A percentile compares a stretch with the other conserved stretches of the same genome.
These are phyloP conservation scores for Volucella inflata DNA, from an alignment of 2,888 invertebrate genomes.

Conservation along the genomic window DNA sequence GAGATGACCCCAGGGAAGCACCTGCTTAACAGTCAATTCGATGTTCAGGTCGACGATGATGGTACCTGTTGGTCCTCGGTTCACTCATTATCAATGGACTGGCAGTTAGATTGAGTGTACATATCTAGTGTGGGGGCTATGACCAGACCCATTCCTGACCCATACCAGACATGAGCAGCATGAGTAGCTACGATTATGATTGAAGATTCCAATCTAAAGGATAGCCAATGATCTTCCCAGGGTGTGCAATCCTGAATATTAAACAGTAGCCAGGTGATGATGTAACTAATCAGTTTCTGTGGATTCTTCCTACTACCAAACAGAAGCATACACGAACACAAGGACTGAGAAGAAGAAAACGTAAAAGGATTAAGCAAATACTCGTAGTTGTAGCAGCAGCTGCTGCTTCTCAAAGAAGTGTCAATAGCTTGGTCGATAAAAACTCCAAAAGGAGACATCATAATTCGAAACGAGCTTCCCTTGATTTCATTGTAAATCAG, in stretches of 20 bases:
- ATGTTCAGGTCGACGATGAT: conserved; percentile 17
- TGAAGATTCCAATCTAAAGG: conserved; percentile 71
- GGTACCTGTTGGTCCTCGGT: conserved; percentile 31
- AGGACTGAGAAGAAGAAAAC: background rate
- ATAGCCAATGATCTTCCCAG: conserved; percentile 45
- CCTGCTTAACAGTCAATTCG: conserved; percentile 60
- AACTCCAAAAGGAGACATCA: conserved; percentile 31
- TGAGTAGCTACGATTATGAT: conserved; percentile 72
- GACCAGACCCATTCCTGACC: no score
- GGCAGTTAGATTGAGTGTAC: background rate
- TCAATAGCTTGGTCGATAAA: conserved; percentile 25
- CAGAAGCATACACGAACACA: no score
- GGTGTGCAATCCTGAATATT: conserved; percentile 63
- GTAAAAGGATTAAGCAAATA: conserved; percentile 51
- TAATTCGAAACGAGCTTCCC: conserved; percentile 24
- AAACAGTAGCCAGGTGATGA: conserved; percentile 74
- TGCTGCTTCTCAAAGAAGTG: conserved; percentile 26
- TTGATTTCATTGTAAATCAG: conserved; percentile 34
- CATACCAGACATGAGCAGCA: conserved; percentile 47
- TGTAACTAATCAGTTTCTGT: conserved; percentile 58
- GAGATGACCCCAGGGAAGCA: conserved; percentile 53
- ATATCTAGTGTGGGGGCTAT: conserved; percentile 8
- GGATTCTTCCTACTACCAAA: background rate
- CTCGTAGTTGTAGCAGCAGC: conserved; percentile 28
- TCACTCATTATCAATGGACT: conserved; percentile 47